A percentile compares a stretch with the other conserved stretches of the same genome.
Evolutionary conservation across 2,113 vertebrate species (phyloP).

Genomic region (Silurus glanis): DNA sequence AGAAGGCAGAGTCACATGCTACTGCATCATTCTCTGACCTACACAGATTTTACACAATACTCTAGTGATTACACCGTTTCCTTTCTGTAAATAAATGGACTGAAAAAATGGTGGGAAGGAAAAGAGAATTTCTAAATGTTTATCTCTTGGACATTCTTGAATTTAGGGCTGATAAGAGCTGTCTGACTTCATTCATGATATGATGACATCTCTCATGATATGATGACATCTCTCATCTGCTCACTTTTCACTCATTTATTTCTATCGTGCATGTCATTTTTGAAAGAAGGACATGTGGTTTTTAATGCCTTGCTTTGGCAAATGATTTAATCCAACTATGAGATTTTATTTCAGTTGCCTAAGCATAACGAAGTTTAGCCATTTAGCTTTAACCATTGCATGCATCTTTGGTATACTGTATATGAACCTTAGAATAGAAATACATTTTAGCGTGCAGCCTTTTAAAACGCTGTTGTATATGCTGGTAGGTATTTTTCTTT

Average conservation of each 20-base stretch:
- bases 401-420: slow-evolving; percentile 1
- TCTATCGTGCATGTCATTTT: not conserved
- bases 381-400: not conserved
- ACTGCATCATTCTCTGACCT: slow-evolving; percentile 56
- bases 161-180: slow-evolving; percentile 39
- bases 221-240: not conserved
- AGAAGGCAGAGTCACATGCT: slow-evolving; percentile 65
- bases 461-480: not conserved
- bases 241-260: not conserved
- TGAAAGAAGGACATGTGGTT: not conserved
- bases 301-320: not conserved
- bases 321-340: not conserved
- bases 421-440: not conserved
- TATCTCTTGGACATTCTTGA: slow-evolving; percentile 56
- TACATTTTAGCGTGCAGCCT: not conserved
- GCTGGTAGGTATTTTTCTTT: not conserved
- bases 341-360: not conserved
- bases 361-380: not conserved
- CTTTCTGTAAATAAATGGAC: slow-evolving; percentile 63
- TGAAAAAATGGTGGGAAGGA: slow-evolving; percentile 26
- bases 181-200: not conserved
- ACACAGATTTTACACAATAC: slow-evolving; percentile 62
- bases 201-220: not conserved
- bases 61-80: slow-evolving; percentile 59
- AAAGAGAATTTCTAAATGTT: slow-evolving; percentile 49